Base-by-base conservation (phyloP, 2,797 vertebrate genomes). In the Chaunax sp. region DNA sequence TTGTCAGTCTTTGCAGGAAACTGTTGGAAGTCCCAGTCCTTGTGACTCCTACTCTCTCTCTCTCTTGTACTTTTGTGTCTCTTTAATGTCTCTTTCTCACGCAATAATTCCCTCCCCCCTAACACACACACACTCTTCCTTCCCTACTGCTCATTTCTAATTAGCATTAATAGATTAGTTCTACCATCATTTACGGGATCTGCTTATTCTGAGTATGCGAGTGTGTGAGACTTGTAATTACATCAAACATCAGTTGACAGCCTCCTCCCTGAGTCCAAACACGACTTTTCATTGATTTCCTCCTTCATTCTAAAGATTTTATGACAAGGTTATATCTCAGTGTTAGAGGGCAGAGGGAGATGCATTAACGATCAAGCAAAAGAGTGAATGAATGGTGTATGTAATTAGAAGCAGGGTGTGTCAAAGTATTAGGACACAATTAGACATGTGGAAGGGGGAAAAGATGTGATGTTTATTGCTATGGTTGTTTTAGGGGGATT, bases 161-260 rank as follows among this genome's bases (percentile, higher is more conserved):
- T 83, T 79, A 83, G 56, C 57, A 65, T 62, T 52, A 53, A 75
- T 73, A 83, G 61, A 80, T 83, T 72, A 65, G 72, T 69, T 81
- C 72, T 59, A 65, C 64, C 78, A 73, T 75, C 78, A 57, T 69
- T 75, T 74, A 51, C 35, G 59, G 54, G 54, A 78, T 75, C 55
- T 65, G 41, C 58, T 46, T 22, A 60, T 47, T 33, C 43, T 16
- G 19, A 55, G 49, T 51, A 58, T 58, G 60, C 40, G 54, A 28
- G 56, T 55, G 41, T 41, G 37, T 41, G 62, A 11, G 51, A 53
- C 76, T 66, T 37, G 64, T 62, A 63, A 59, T 69, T 72, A 63
- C 52, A 69, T 85, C 74, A 76, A 63, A 64, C 54, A 46, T 72
- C 50, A 50, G 44, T 30, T 59, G 76, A 71, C 75, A 77, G 82